These are phyloP conservation scores for Leptinotarsa juncta DNA, from an alignment of 2,888 invertebrate species.

Conservation along the genomic window DNA sequence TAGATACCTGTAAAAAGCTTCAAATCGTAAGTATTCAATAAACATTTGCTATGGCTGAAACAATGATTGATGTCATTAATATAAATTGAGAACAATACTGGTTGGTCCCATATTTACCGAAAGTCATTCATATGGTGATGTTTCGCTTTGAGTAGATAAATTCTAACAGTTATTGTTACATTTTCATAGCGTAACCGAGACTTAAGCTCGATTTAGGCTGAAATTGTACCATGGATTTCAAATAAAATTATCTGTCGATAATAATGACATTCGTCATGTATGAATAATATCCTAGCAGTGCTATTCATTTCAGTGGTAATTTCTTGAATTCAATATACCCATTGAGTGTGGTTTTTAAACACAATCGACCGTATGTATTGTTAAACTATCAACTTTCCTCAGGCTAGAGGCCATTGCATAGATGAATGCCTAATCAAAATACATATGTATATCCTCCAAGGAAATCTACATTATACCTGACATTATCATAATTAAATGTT, in stretches of 20 bases:
- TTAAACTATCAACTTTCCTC: neutral
- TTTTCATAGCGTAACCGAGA: neutral
- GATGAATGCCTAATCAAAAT: constrained; percentile 26
- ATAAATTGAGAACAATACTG: too few species aligned
- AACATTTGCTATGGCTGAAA: too few species aligned
- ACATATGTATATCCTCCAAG: constrained; percentile 24
- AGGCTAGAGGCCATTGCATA: constrained; percentile 27
- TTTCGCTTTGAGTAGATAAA: neutral
- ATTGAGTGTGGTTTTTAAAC: constrained; percentile 5
- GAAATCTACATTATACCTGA: constrained; percentile 21
- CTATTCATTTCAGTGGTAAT: neutral
- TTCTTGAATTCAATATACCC: constrained; percentile 4
- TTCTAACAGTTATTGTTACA: neutral
- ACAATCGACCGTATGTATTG: neutral
- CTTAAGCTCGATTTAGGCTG: neutral
- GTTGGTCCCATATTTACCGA: too few species aligned
- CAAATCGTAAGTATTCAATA: too few species aligned
- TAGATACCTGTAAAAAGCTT: too few species aligned
- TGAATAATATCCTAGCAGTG: neutral
- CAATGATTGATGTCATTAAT: too few species aligned
- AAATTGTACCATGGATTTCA: neutral
- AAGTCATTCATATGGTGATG: too few species aligned
- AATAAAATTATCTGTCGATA: neutral
- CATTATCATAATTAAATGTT: constrained; percentile 28
- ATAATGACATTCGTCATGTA: constrained; percentile 7